These are phyloP conservation scores for Myopa tessellatipennis DNA, from an alignment of 2,888 invertebrate genomes.

Conservation along the genomic window DNA sequence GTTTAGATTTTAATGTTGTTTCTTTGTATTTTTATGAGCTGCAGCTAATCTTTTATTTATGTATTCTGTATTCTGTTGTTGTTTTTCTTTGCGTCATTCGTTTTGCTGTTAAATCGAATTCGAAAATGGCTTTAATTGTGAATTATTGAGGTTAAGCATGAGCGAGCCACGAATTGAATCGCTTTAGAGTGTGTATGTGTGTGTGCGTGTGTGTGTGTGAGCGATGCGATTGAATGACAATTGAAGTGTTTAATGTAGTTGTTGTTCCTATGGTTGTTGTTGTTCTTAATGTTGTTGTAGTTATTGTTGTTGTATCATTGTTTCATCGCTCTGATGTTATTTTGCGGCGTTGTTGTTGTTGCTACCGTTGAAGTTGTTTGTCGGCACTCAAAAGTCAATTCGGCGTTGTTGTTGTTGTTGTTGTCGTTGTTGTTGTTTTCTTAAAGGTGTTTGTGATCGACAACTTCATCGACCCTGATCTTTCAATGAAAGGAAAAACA, in stretches of 20 bases:
- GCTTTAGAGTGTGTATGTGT: too few relatives aligned
- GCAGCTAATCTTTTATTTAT: slow-evolving; percentile 22
- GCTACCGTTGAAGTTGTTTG: too few relatives aligned
- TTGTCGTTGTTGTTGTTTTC: slow-evolving; percentile 25
- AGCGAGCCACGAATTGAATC: neutral
- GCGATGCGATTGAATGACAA: slow-evolving; percentile 15
- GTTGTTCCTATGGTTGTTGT: neutral
- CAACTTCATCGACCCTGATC: slow-evolving; percentile 33
- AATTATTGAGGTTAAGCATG: slow-evolving; percentile 37
- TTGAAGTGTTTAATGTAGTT: neutral
- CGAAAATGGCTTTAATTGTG: slow-evolving; percentile 26
- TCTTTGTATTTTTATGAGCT: neutral
- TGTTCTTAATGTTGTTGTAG: slow-evolving; percentile 21
- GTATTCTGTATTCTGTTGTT: neutral
- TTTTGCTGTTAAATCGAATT: neutral
- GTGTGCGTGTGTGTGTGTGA: neutral
- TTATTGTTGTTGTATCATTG: neutral
- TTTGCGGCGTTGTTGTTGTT: neutral
- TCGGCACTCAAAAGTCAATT: too few relatives aligned
- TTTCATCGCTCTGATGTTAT: too few relatives aligned
- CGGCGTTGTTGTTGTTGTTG: slow-evolving; percentile 25
- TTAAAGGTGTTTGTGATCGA: slow-evolving; percentile 24
- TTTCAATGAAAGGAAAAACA: slow-evolving; percentile 40
- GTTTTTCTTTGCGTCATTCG: neutral
- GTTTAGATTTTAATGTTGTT: neutral